Evolutionary conservation across 2,888 invertebrate genomes (phyloP), one percentile per base, ranked within the genome.

Genomic region (Pegoplata infirma): DNA sequence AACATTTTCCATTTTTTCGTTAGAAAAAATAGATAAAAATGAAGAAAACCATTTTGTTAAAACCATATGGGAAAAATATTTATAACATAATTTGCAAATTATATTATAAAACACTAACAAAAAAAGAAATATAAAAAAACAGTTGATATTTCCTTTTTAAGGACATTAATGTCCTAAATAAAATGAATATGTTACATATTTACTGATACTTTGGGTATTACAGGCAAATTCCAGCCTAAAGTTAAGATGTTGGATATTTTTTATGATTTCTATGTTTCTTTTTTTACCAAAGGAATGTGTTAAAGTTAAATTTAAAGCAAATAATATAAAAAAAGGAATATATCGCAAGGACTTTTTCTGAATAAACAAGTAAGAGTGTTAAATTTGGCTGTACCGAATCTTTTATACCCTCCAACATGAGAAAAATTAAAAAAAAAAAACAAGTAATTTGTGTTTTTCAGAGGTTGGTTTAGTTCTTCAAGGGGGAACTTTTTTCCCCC

Each of bases 51-150:
- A n/a, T n/a, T n/a, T n/a, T n/a, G n/a, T 32, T 12, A 51, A 66
- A 51, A 58, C 19, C 64, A 21, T 51, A 49, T 58, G 64, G 40
- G 16, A 49, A 46, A 32, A 49, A 64, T 64, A 25, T 64, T 44
- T 28, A 64, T 32, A 73, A 55, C 25, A 73, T 58, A 56, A 56
- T 73, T 72, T 63, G 32, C 55, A 72, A 72, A 64, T 72, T 56
- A 72, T 61, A 44, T 47, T 6, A 16, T 28, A 46, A 1, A 17
- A 47, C 36, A 40, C 36, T n/a, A 40, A n/a, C n/a, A n/a, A n/a
- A n/a, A n/a, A 40, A 40, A 40, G n/a, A 40, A 40, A 12, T 40
- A 12, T 32, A 40, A 17, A 16, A n/a, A n/a, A n/a, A n/a, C n/a
- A 32, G 49, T 63, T 63, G 47, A 49, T 63, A 49, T 63, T 63